These are phyloP conservation scores for Dicyrtoma fusca DNA, from an alignment of 2,888 invertebrate species.

Conservation along the genomic window DNA sequence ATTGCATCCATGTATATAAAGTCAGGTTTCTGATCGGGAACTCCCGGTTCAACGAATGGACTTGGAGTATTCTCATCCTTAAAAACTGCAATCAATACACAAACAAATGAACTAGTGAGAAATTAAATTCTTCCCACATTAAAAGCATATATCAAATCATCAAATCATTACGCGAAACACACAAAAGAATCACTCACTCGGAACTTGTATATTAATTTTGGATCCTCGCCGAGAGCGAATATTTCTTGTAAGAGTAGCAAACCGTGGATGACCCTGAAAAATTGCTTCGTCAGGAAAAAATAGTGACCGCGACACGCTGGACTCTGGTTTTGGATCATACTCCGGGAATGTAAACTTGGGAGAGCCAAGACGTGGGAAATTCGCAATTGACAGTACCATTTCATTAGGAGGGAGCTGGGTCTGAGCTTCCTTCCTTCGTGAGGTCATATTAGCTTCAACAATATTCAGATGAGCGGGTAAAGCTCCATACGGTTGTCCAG, in stretches of 20 bases:
- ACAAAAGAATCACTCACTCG: slow-evolving; percentile 68
- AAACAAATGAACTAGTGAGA: too few relatives aligned
- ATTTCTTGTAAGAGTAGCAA: slow-evolving; percentile 88
- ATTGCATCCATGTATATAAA: slow-evolving; percentile 98
- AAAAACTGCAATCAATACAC: slow-evolving; percentile 80
- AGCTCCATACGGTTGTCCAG: slow-evolving; percentile 93
- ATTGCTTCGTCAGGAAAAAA: slow-evolving; percentile 96
- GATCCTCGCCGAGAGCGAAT: slow-evolving; percentile 88
- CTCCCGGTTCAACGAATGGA: slow-evolving; percentile 72
- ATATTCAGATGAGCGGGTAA: slow-evolving; percentile 95
- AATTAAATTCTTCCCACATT: too few relatives aligned
- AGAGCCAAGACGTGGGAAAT: slow-evolving; percentile 91
- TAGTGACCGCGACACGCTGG: slow-evolving; percentile 77
- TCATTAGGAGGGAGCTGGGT: slow-evolving; percentile 74
- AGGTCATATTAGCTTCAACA: slow-evolving; percentile 96
- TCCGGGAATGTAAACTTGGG: slow-evolving; percentile 84
- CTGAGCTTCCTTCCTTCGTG: slow-evolving; percentile 70
- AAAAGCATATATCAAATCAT: too few relatives aligned
- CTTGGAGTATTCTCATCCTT: slow-evolving; percentile 83
- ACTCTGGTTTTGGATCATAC: slow-evolving; percentile 70
- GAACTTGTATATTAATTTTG: slow-evolving; percentile 95
- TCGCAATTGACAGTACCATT: slow-evolving; percentile 85
- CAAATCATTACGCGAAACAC: too few relatives aligned
- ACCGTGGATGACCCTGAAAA: slow-evolving; percentile 92
- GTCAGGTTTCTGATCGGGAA: slow-evolving; percentile 73